Evolutionary conservation across 2,113 vertebrate genomes (phyloP).

Genomic region (Ornithorhynchus anatinus): DNA sequence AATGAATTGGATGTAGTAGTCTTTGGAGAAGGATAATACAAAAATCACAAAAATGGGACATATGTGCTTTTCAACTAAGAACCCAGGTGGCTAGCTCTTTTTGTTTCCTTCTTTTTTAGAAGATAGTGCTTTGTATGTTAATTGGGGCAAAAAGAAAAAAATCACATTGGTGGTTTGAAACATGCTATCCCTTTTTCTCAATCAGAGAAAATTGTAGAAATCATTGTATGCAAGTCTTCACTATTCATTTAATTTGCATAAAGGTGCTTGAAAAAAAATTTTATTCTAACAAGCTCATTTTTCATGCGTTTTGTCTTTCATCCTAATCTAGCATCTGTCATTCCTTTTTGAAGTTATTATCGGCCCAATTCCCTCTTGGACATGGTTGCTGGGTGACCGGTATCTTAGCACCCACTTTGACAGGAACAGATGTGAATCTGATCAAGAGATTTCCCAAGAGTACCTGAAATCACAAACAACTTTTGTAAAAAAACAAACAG

Average conservation of each 20-base stretch:
- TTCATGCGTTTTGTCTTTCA: constrained; percentile 91
- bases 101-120: constrained; percentile 83
- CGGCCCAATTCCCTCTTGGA: constrained; percentile 98
- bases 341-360: constrained; percentile 99
- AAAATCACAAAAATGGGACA: constrained; percentile 74
- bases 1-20: constrained; percentile 61
- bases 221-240: constrained; percentile 79
- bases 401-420: constrained; percentile 99
- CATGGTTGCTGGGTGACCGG: constrained; percentile 99
- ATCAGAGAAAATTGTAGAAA: constrained; percentile 81
- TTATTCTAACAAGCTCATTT: constrained; percentile 97
- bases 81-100: constrained; percentile 95
- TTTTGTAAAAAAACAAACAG: constrained; percentile 99
- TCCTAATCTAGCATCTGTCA: constrained; percentile 99
- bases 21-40: constrained; percentile 63
- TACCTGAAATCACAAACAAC: constrained; percentile 99
- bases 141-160: constrained; percentile 71
- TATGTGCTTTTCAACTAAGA: constrained; percentile 85
- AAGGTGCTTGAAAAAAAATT: constrained; percentile 97
- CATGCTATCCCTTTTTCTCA: constrained; percentile 72
- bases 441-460: constrained; percentile 99
- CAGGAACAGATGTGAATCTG: constrained; percentile 99
- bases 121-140: constrained; percentile 82
- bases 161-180: constrained; percentile 59
- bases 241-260: constrained; percentile 94